Evolutionary conservation across 2,888 invertebrate species (phyloP).

Genomic region (Agrochola litura): DNA sequence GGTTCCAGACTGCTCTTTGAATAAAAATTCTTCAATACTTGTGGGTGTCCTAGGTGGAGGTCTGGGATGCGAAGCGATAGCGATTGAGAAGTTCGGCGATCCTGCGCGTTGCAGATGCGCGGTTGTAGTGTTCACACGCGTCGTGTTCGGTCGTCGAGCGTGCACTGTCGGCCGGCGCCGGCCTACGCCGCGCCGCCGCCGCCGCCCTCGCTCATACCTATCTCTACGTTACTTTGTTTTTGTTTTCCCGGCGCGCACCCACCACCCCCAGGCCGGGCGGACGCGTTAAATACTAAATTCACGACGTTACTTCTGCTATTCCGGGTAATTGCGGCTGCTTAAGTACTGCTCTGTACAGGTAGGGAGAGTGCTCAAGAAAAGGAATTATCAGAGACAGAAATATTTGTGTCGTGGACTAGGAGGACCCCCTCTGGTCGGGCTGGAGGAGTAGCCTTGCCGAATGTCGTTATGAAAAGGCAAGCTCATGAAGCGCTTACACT

Average conservation of each 20-base stretch:
- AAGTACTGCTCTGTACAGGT: conserved; percentile 32
- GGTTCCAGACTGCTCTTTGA: conserved; percentile 44
- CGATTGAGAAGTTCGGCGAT: conserved; percentile 63
- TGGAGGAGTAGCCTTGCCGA: background rate
- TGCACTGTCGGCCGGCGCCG: conserved; percentile 80
- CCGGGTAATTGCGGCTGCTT: conserved; percentile 50
- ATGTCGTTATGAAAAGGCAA: background rate
- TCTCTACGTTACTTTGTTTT: conserved; percentile 72
- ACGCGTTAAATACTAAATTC: conserved; percentile 64
- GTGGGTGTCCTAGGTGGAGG: conserved; percentile 43
- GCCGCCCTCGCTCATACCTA: conserved; percentile 77
- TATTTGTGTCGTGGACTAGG: background rate
- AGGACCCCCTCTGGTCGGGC: background rate
- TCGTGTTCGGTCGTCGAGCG: conserved; percentile 79
- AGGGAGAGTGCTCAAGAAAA: conserved; percentile 5
- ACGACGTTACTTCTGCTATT: conserved; percentile 63
- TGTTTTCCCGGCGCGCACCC: conserved; percentile 73
- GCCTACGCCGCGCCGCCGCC: conserved; percentile 67
- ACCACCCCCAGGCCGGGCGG: conserved; percentile 57
- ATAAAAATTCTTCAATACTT: conserved; percentile 52
- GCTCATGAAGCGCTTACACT: background rate
- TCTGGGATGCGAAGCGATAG: conserved; percentile 56
- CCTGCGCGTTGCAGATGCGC: conserved; percentile 78
- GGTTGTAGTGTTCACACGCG: conserved; percentile 77
- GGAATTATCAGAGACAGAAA: background rate